These are phyloP conservation scores for Holcopasites calliopsidis DNA, from an alignment of 1,140 invertebrate species.

Conservation along the genomic window DNA sequence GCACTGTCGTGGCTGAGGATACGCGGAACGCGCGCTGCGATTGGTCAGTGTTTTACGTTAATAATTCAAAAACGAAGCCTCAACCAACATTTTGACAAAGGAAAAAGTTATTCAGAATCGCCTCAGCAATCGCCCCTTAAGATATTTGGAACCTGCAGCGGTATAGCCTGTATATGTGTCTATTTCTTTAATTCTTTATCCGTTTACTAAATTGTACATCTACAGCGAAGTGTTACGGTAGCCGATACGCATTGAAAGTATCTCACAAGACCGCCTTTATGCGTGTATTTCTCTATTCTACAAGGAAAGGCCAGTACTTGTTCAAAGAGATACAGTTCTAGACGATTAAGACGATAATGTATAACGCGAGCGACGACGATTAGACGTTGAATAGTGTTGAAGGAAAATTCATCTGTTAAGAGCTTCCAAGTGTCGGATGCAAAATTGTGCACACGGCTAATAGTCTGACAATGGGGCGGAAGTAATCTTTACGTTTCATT, in stretches of 20 bases:
- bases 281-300: too few species aligned
- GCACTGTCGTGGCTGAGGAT: too few species aligned
- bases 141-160: too few species aligned
- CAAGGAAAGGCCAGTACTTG: conserved; percentile 56
- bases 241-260: not conserved
- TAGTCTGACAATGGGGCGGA: not conserved
- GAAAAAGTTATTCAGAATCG: too few species aligned
- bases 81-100: too few species aligned
- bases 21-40: too few species aligned
- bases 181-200: not conserved
- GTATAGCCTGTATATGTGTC: not conserved
- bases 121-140: too few species aligned
- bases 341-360: conserved; percentile 27
- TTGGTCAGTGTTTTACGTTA: too few species aligned
- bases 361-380: conserved; percentile 38
- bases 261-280: too few species aligned
- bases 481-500: not conserved
- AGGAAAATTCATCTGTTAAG: not conserved
- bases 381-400: not conserved
- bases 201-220: conserved; percentile 18
- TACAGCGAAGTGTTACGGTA: conserved; percentile 22
- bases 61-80: too few species aligned
- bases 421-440: not conserved
- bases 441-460: not conserved
- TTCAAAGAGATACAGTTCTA: conserved; percentile 44